A percentile compares a stretch with the other conserved stretches of the same genome.
Evolutionary conservation across 2,888 invertebrate genomes (phyloP).

Genomic region (Drosophila infuscata): DNA sequence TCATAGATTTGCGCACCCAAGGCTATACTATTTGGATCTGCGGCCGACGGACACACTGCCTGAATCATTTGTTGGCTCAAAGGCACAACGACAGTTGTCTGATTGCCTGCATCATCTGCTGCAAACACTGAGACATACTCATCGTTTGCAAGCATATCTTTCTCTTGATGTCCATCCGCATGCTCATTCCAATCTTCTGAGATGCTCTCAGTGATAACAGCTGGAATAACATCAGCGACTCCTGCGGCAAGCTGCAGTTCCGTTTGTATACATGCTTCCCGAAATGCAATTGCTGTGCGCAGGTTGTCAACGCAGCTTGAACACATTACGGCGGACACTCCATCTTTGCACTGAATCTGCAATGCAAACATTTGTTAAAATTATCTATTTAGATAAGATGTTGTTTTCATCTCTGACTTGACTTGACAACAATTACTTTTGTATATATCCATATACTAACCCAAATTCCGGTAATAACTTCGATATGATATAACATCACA

Average conservation of each 20-base stretch:
- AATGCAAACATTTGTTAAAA: neutral
- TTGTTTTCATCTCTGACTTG: neutral
- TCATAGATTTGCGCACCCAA: slow-evolving; percentile 58
- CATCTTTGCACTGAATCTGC: slow-evolving; percentile 47
- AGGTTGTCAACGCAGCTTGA: slow-evolving; percentile 41
- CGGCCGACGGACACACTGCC: neutral
- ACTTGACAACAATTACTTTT: neutral
- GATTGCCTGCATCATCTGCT: slow-evolving; percentile 3
- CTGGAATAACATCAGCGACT: neutral
- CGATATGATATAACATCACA: slow-evolving; percentile 61
- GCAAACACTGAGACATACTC: slow-evolving; percentile 10
- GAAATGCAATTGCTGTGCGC: slow-evolving; percentile 55
- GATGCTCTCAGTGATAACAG: slow-evolving; percentile 13
- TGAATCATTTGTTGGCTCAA: slow-evolving; percentile 1
- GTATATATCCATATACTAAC: slow-evolving; percentile 28
- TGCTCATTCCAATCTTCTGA: neutral
- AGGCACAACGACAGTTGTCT: slow-evolving; percentile 19
- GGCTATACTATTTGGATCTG: slow-evolving; percentile 57
- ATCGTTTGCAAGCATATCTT: slow-evolving; percentile 4
- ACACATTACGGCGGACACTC: slow-evolving; percentile 38
- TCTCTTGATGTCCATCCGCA: neutral
- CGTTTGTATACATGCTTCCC: slow-evolving; percentile 56
- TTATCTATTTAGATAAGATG: neutral
- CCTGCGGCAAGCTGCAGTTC: slow-evolving; percentile 39
- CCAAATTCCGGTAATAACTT: slow-evolving; percentile 73